phyloP scores from a whole-genome alignment of 2,797 vertebrate genomes.

The Microctenopoma stevenorrisi region DNA sequence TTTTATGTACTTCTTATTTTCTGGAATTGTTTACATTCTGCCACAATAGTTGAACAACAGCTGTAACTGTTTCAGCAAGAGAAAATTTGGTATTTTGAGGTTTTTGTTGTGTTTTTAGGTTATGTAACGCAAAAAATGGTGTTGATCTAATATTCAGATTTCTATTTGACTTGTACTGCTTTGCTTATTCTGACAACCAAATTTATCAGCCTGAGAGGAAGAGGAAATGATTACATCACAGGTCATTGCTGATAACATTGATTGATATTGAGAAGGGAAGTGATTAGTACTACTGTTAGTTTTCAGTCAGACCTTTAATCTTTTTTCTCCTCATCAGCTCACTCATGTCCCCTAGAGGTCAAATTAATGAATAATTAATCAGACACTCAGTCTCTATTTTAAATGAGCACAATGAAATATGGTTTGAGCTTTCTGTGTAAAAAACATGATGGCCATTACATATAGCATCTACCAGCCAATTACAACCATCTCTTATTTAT shows the following conservation, averaged over 20 bases:
- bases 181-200: slow-evolving; percentile 45
- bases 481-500: too few species aligned
- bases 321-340: slow-evolving; percentile 4
- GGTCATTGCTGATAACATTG: slow-evolving; percentile 47
- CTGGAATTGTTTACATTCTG: too few species aligned
- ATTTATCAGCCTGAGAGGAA: slow-evolving; percentile 56
- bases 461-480: too few species aligned
- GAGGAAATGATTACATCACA: slow-evolving; percentile 54
- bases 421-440: not conserved
- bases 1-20: not conserved
- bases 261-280: slow-evolving; percentile 51
- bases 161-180: slow-evolving; percentile 3
- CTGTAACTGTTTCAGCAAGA: not conserved
- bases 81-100: not conserved
- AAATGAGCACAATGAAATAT: slow-evolving; percentile 1
- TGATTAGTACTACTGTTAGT: slow-evolving; percentile 42
- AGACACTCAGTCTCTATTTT: too few species aligned
- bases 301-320: slow-evolving; percentile 15
- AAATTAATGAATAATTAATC: too few species aligned
- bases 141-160: slow-evolving; percentile 20
- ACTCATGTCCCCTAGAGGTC: slow-evolving; percentile 5
- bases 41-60: too few species aligned
- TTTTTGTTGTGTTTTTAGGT: too few species aligned
- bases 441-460: too few species aligned
- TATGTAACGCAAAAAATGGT: not conserved